Conservation (phyloP, 2,113 vertebrate genomes). For the Corythaeola cristata region DNA sequence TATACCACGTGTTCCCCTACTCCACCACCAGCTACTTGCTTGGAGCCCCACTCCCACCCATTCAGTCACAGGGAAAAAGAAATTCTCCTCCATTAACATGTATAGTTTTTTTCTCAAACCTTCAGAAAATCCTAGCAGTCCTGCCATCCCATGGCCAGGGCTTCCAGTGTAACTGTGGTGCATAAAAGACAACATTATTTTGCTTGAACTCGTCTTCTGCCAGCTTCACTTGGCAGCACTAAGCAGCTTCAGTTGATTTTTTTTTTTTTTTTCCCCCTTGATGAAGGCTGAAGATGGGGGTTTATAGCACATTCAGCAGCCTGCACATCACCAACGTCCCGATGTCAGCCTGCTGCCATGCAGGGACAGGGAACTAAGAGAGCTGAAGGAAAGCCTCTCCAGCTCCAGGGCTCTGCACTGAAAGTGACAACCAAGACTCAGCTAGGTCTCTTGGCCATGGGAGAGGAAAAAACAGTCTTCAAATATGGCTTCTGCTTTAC, state of each 20-base stretch:
- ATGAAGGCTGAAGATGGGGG: neutral
- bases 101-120: neutral
- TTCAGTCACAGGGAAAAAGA: neutral
- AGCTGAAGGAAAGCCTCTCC: neutral
- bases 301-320: neutral
- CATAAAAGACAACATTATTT: neutral
- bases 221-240: neutral
- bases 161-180: neutral
- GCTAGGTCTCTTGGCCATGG: neutral
- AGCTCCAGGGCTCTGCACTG: neutral
- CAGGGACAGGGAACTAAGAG: no score
- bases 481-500: neutral
- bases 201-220: neutral
- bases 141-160: neutral
- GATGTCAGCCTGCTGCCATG: fast-evolving
- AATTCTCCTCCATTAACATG: fast-evolving
- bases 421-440: no score
- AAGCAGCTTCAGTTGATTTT: fast-evolving
- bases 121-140: neutral
- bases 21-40: neutral
- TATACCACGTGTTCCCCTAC: fast-evolving
- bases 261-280: fast-evolving
- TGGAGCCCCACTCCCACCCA: neutral
- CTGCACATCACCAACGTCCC: no score
- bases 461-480: neutral